These are phyloP conservation scores for Dryococelus australis DNA, from an alignment of 2,888 invertebrate species.

Conservation along the genomic window DNA sequence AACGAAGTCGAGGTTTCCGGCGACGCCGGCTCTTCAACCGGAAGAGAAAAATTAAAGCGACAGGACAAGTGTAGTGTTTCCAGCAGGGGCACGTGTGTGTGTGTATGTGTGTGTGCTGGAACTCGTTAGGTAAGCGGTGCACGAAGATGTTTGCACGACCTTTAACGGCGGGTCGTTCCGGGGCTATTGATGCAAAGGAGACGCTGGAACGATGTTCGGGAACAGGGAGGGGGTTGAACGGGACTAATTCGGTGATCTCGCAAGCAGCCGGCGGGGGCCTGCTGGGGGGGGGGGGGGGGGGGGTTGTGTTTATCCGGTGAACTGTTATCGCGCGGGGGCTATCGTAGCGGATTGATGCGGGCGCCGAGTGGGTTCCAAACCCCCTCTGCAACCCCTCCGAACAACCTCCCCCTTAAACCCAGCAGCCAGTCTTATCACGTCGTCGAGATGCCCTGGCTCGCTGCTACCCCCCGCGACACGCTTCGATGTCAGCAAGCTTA, in stretches of 20 bases:
- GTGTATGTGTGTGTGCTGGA: background rate
- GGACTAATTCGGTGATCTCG: background rate
- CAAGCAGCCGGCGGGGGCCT: background rate
- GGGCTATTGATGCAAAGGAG: background rate
- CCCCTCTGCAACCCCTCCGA: no score
- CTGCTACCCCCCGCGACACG: background rate
- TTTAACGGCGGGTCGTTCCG: conserved; percentile 9
- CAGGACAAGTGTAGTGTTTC: background rate
- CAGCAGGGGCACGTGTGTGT: background rate
- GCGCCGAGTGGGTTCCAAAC: background rate
- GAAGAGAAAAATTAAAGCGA: no score
- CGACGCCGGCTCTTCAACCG: no score
- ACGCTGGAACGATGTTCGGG: background rate
- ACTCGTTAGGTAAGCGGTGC: conserved; percentile 7
- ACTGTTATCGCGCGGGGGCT: conserved; percentile 8
- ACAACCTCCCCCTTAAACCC: no score
- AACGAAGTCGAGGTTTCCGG: no score
- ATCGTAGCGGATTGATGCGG: background rate
- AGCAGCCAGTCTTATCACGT: background rate
- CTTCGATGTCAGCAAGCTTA: background rate
- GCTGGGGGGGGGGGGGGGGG: background rate
- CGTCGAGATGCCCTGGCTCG: background rate
- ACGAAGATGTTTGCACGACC: conserved; percentile 16
- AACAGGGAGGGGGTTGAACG: background rate
- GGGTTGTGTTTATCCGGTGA: background rate